Evolutionary conservation across 1,140 invertebrate genomes (phyloP).

Genomic region (Diachasmimorpha longicaudata): DNA sequence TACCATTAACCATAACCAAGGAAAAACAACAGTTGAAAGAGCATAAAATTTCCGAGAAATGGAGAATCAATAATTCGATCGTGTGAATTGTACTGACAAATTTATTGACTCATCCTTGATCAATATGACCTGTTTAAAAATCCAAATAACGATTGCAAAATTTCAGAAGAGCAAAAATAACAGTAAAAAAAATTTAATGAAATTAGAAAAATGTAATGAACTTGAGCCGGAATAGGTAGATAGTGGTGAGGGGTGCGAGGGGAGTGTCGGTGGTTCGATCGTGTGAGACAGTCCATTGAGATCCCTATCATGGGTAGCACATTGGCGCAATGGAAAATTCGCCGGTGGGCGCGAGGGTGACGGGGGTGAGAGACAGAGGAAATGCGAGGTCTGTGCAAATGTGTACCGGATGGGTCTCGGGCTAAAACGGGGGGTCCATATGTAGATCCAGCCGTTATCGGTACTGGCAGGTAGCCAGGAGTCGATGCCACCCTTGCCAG

Average conservation of each 20-base stretch:
- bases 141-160: too few relatives aligned
- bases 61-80: too few relatives aligned
- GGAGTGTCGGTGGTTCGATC: not conserved
- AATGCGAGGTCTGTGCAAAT: not conserved
- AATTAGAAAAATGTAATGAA: not conserved
- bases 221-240: not conserved
- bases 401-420: conserved; percentile 8
- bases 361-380: not conserved
- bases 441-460: conserved; percentile 24
- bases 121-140: too few relatives aligned
- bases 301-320: not conserved
- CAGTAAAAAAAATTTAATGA: too few relatives aligned
- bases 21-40: too few relatives aligned
- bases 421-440: conserved; percentile 13
- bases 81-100: too few relatives aligned
- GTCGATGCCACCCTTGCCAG: too few relatives aligned
- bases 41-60: too few relatives aligned
- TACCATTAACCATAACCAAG: too few relatives aligned
- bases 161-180: too few relatives aligned
- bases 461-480: not conserved
- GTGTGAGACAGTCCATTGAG: conserved; percentile 6
- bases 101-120: too few relatives aligned
- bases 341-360: not conserved
- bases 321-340: not conserved
- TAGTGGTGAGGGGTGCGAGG: not conserved